phyloP scores from a whole-genome alignment of 2,888 invertebrate genomes.

The Candidula unifasciata region DNA sequence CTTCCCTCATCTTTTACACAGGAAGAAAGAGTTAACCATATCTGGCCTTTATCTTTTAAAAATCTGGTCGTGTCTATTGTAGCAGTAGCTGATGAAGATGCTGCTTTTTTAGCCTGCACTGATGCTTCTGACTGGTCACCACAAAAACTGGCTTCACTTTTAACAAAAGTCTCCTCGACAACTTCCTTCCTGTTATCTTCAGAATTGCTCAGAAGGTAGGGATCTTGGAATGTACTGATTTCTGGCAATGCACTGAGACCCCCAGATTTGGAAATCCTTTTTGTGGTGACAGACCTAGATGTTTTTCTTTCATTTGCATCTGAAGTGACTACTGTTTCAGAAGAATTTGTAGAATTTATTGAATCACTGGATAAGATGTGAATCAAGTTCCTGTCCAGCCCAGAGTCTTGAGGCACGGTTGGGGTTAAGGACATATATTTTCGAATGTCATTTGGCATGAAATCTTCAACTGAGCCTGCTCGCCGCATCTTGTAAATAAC shows the following conservation, averaged over 20 bases:
- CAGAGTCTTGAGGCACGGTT: conserved; percentile 31
- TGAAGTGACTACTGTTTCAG: neutral
- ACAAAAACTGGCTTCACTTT: neutral
- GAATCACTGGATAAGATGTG: conserved; percentile 16
- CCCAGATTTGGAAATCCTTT: conserved; percentile 2
- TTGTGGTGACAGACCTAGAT: conserved; percentile 47
- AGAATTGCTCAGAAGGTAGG: neutral
- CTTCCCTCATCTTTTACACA: neutral
- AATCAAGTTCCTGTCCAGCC: conserved; percentile 26
- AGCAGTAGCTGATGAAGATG: conserved; percentile 6
- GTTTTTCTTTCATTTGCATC: neutral
- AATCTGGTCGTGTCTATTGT: neutral
- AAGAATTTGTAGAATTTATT: neutral
- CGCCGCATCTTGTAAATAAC: conserved; percentile 36
- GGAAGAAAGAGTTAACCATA: neutral
- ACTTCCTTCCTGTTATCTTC: neutral
- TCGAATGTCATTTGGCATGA: conserved; percentile 55
- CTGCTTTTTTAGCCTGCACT: neutral
- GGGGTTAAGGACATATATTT: conserved; percentile 55
- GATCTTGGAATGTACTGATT: conserved; percentile 32
- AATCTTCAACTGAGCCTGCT: conserved; percentile 54
- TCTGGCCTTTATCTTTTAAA: neutral
- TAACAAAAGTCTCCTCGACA: neutral
- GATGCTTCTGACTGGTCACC: neutral
- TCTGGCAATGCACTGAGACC: conserved; percentile 38